phyloP scores from a whole-genome alignment of 2,888 invertebrate genomes.

The Dicycla oo region DNA sequence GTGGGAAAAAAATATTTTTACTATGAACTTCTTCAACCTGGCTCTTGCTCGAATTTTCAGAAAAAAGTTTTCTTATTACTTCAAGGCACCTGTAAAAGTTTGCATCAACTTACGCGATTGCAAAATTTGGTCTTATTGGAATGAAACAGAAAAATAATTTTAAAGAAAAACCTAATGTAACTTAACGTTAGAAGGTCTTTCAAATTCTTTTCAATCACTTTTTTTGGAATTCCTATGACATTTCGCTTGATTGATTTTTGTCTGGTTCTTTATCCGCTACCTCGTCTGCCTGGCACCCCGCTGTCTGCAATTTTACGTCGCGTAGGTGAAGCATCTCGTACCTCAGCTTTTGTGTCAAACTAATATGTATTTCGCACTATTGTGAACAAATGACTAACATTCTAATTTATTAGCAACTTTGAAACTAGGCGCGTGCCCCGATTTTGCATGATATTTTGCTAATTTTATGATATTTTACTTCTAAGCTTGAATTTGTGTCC shows the following conservation, averaged over 20 bases:
- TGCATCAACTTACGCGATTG: too few relatives aligned
- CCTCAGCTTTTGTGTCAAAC: conserved; percentile 22
- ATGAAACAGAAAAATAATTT: neutral
- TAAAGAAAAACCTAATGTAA: too few relatives aligned
- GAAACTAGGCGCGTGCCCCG: conserved; percentile 7
- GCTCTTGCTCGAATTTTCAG: neutral
- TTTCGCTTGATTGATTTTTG: neutral
- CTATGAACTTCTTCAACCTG: neutral
- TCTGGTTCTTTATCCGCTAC: conserved; percentile 17
- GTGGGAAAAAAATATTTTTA: neutral
- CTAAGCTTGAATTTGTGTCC: neutral
- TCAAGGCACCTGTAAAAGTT: too few relatives aligned
- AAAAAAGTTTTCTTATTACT: neutral
- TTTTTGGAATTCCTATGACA: neutral
- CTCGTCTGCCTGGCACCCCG: conserved; percentile 19
- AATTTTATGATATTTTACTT: neutral
- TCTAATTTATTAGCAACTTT: conserved; percentile 31
- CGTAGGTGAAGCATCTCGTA: conserved; percentile 44
- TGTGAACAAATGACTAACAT: conserved; percentile 31
- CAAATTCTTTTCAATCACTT: neutral
- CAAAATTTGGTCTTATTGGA: neutral
- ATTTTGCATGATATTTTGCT: neutral
- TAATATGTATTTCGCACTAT: conserved; percentile 46
- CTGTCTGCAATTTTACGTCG: conserved; percentile 33
- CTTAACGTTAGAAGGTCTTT: neutral